Base-by-base conservation (phyloP, 2,797 vertebrate genomes). In the Aselliscus stoliczkanus region DNA sequence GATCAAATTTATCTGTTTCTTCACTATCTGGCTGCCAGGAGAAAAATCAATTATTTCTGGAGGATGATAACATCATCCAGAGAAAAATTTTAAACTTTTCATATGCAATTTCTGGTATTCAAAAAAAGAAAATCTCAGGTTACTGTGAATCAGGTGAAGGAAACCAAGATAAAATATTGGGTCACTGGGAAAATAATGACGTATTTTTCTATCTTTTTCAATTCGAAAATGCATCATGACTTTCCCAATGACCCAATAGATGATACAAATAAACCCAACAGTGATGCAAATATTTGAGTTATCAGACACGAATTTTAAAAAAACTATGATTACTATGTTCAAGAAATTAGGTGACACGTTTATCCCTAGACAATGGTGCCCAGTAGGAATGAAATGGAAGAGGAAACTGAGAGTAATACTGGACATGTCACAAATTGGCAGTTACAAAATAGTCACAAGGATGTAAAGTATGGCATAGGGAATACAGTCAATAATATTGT, bases 161-260 rank as follows among this genome's bases (percentile, higher is more conserved):
- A 90, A 90, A 60, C 65, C 42, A 72, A 90, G 54, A 31, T 90
- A 72, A 72, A 90, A 81, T n/a, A n/a, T n/a, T n/a, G n/a, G n/a
- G n/a, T n/a, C n/a, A n/a, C n/a, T n/a, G n/a, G n/a, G n/a, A n/a
- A n/a, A n/a, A n/a, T n/a, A n/a, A n/a, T n/a, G n/a, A n/a, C n/a
- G n/a, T n/a, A n/a, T n/a, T n/a, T n/a, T n/a, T n/a, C n/a, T n/a
- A n/a, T n/a, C n/a, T n/a, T n/a, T n/a, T n/a, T n/a, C n/a, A n/a
- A n/a, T n/a, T n/a, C n/a, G n/a, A n/a, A n/a, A n/a, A n/a, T n/a
- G n/a, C n/a, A n/a, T n/a, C n/a, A n/a, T n/a, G n/a, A n/a, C n/a
- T n/a, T n/a, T n/a, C n/a, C n/a, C n/a, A n/a, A n/a, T n/a, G n/a
- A n/a, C n/a, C n/a, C n/a, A n/a, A n/a, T 25, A 58, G 50, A 70